phyloP scores from a whole-genome alignment of 2,888 invertebrate genomes.

The Thymelicus lineola region DNA sequence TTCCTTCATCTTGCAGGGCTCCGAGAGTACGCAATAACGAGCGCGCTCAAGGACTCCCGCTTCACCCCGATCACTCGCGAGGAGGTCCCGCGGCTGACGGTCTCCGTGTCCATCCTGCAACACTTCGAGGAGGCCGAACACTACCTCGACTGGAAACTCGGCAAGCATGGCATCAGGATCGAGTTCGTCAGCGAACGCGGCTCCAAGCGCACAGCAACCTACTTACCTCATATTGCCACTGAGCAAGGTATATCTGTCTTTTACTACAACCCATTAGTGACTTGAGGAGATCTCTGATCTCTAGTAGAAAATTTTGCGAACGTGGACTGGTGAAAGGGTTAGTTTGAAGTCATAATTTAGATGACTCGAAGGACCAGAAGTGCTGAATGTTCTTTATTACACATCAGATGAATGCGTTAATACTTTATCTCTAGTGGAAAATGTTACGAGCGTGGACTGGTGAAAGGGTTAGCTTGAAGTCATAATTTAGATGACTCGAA shows the following conservation, averaged over 20 bases:
- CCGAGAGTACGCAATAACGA: constrained; percentile 98
- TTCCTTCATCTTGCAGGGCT: constrained; percentile 86
- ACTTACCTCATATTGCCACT: constrained; percentile 98
- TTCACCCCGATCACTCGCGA: constrained; percentile 97
- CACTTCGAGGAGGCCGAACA: constrained; percentile 98
- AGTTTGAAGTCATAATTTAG: too few relatives aligned
- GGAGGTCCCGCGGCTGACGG: constrained; percentile 96
- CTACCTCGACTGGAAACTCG: constrained; percentile 99
- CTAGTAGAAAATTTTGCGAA: too few relatives aligned
- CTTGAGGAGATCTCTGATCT: neutral
- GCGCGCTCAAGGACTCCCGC: constrained; percentile 98
- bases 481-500: too few relatives aligned
- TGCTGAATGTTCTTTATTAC: too few relatives aligned
- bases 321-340: too few relatives aligned
- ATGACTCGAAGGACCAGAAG: too few relatives aligned
- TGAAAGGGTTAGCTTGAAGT: too few relatives aligned
- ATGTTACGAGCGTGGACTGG: too few relatives aligned
- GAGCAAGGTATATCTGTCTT: constrained; percentile 93
- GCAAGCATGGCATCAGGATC: constrained; percentile 98
- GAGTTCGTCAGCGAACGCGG: constrained; percentile 98
- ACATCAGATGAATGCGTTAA: too few relatives aligned
- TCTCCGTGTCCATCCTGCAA: constrained; percentile 97
- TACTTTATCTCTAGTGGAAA: too few relatives aligned
- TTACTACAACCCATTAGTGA: constrained; percentile 8
- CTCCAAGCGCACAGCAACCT: constrained; percentile 98